These are phyloP conservation scores for Polyommatus iphigenia DNA, from an alignment of 2,888 invertebrate genomes.

Conservation along the genomic window DNA sequence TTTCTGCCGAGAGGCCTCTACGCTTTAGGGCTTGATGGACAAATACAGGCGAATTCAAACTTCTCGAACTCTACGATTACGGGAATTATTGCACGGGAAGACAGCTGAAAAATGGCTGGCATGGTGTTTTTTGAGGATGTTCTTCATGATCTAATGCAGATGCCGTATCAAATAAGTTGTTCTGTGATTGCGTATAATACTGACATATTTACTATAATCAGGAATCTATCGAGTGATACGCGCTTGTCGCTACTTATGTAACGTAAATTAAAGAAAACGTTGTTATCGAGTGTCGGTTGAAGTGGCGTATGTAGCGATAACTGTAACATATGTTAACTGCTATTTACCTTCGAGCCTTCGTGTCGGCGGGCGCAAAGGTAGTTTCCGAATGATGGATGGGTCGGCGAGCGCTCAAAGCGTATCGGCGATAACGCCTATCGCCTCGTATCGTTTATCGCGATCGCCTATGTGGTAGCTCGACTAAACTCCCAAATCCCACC, in stretches of 20 bases:
- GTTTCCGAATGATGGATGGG: conserved; percentile 69
- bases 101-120: too few species aligned
- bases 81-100: too few species aligned
- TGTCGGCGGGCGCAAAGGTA: conserved; percentile 71
- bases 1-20: too few species aligned
- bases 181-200: not conserved
- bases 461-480: conserved; percentile 47
- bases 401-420: conserved; percentile 75
- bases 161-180: not conserved
- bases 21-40: too few species aligned
- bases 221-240: conserved; percentile 43
- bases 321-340: conserved; percentile 70
- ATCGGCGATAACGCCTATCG: conserved; percentile 67
- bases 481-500: conserved; percentile 57
- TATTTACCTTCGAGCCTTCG: conserved; percentile 65
- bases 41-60: too few species aligned
- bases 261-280: conserved; percentile 62
- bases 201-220: conserved; percentile 20
- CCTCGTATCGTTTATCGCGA: conserved; percentile 52
- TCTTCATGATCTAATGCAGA: not conserved
- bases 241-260: conserved; percentile 44
- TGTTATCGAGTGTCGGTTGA: conserved; percentile 66
- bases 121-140: too few species aligned
- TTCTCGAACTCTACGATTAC: too few species aligned
- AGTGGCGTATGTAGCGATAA: conserved; percentile 71